Percentiles rank a stretch among this genome's conserved stretches.
These are phyloP conservation scores for Ctenoplectra terminalis DNA, from an alignment of 1,140 invertebrate species.

Conservation along the genomic window DNA sequence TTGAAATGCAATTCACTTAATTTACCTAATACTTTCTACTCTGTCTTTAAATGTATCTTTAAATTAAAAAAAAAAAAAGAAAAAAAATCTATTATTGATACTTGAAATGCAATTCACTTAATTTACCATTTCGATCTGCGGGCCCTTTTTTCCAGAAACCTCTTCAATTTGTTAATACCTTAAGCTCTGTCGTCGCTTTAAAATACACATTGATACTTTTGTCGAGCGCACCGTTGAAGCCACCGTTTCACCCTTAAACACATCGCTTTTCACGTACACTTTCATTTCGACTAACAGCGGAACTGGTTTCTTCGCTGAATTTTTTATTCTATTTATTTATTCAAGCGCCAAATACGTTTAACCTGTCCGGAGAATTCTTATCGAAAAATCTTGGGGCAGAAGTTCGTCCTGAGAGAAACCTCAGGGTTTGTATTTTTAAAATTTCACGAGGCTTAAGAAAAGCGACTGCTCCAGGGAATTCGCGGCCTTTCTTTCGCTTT, in stretches of 20 bases:
- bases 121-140: too few relatives aligned
- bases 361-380: constrained; percentile 12
- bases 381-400: constrained; percentile 20
- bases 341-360: constrained; percentile 27
- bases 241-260: too few relatives aligned
- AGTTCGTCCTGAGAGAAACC: constrained; percentile 1
- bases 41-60: too few relatives aligned
- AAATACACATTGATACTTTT: background rate
- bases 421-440: constrained; percentile 20
- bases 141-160: too few relatives aligned
- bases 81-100: too few relatives aligned
- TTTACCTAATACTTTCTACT: too few relatives aligned
- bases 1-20: too few relatives aligned
- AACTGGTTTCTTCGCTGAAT: background rate
- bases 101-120: too few relatives aligned
- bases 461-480: background rate
- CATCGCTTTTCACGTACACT: background rate
- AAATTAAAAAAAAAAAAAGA: too few relatives aligned
- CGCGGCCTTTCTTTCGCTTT: background rate
- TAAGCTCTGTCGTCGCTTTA: background rate
- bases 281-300: background rate
- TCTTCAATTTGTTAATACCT: too few relatives aligned
- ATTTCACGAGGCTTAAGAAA: constrained; percentile 31
- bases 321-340: constrained; percentile 19
- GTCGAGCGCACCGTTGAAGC: too few relatives aligned